Base-by-base conservation (phyloP, 2,797 vertebrate species). In the Periophthalmus magnuspinnatus region DNA sequence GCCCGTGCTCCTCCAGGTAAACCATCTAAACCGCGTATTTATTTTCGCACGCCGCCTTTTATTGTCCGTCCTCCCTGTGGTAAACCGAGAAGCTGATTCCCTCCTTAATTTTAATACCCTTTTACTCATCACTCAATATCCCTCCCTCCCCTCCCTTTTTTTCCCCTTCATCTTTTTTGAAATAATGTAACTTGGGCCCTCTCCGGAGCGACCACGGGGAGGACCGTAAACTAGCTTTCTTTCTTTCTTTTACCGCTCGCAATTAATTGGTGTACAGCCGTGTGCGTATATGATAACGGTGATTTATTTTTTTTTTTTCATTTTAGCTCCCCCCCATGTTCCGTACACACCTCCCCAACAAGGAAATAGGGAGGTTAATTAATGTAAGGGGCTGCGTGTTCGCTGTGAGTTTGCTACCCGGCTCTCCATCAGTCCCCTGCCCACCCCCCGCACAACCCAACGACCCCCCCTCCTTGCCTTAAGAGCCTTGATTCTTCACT, bases 351-450 rank as follows among this genome's bases (percentile, higher is more conserved):
- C 84, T 86, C 83, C 84, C 88, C 92, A 95, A 96, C 94, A 94
- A 95, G 94, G 91, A 95, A 96, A 95, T 96, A 96, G 96, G 96
- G 97, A 98, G 96, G 96, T 97, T 98, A 99, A 98, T 99, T 99
- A 99, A 97, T 97, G 97, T 96, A 98, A 97, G 96, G 95, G 94
- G 86, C 84, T 71, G 93, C 94, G 91, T 95, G 95, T 96, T 96
- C 94, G 77, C 93, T 77, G 92, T 94, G 95, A 96, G 96, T 97
- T 96, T 95, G 95, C 94, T 94, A 92, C 93, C 24, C 81, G 81
- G 80, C 76, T 86, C 85, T 82, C 82, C 84, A 81, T 81, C 84
- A 80, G 64, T 60, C 89, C 75, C 68, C 75, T 22, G 50, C 50
- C 34, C 19, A 61, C 22, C 50, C 57, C 32, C 21, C 32, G 84